Base-by-base conservation (phyloP, 2,888 invertebrate species). In the Sipha maydis region DNA sequence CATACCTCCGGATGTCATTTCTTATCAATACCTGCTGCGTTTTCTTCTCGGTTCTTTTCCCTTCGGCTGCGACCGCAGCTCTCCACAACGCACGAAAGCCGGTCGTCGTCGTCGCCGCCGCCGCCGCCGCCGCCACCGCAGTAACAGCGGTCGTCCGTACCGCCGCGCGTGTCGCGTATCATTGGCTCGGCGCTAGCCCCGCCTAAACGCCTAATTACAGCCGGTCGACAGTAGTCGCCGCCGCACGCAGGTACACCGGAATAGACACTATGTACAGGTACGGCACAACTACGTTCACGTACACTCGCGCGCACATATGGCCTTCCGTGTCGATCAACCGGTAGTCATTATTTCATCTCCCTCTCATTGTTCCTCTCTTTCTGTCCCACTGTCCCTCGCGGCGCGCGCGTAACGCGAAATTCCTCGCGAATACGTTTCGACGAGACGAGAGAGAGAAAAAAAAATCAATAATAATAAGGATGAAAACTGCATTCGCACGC, bases 121-220 rank as follows among this genome's bases (percentile, higher is more conserved):
- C 19, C 21, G 41, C 17, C 79, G 34, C 28, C n/a, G 78, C 34
- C 67, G 67, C 19, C 21, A n/a, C 17, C 79, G 34, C 28, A 3
- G 21, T 5, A 14, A 48, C 38, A 17, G 73, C 73, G 28, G 69
- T 69, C 28, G 11, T n/a, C 28, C 11, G 1, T n/a, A 21, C 25
- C 25, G 38, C 34, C 56, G 75, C 56, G 83, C 48, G 69, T 69
- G 34, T 34, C 71, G 71, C 73, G 73, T 84, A 77, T 84, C 84
- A 84, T 84, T 84, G 84, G 84, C 76, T 76, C 76, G 84, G 67
- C 84, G 84, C 28, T 84, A 77, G 84, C 84, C 76, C 84, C 84
- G 84, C 84, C 84, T 84, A 84, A 84, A 84, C 84, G 84, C 84
- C 84, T 84, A 84, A 84, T 84, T 84, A 84, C 76, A 61, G 76